Evolutionary conservation across 2,888 invertebrate genomes (phyloP), one percentile per base, ranked within the genome.

Genomic region (Coremacera marginata): DNA sequence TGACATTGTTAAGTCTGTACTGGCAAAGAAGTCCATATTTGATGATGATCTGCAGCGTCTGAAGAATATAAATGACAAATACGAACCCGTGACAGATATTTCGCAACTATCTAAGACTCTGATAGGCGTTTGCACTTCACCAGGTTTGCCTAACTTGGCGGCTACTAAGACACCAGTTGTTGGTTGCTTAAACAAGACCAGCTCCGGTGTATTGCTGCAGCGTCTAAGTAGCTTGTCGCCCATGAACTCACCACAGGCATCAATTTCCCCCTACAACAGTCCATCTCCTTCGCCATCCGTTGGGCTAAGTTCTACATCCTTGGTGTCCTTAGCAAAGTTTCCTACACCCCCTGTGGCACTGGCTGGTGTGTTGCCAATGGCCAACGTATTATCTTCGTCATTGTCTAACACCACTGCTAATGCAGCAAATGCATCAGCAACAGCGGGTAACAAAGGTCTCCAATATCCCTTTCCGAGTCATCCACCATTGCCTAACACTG

Each of bases 1-100:
- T 31, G 97, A 97, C 84, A 97, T 98, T 84, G 95, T 97, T 55
- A 95, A 96, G 85, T 96, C 96, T 31, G 92, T 98, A 84, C 91
- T 98, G 84, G 96, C 97, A 5, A 96, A 96, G 89, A 94, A 95
- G 80, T 97, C 97, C 72, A 96, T 98, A 74, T 98, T 98, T 89
- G 98, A 98, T 88, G 98, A 98, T 89, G 98, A 98, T 88, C 93
- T 95, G 57, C 97, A 98, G 89, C 92, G 98, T 51, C 91, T 98
- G 77, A 97, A 97, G 89, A 96, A 95, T 84, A 74, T 74, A 16
- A 92, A 94, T 87, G 94, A 97, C 89, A 93, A 96, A 90, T 93
- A 96, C 90, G 93, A 97, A 90, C 93, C 91, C 4, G 76, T 80
- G 19, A 77, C 82, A 0, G 88, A 87, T 22, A 79, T 81, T 63